A percentile compares a stretch with the other conserved stretches of the same genome.
Conservation (phyloP, 2,888 invertebrate genomes). For the Synergus umbraculus region DNA sequence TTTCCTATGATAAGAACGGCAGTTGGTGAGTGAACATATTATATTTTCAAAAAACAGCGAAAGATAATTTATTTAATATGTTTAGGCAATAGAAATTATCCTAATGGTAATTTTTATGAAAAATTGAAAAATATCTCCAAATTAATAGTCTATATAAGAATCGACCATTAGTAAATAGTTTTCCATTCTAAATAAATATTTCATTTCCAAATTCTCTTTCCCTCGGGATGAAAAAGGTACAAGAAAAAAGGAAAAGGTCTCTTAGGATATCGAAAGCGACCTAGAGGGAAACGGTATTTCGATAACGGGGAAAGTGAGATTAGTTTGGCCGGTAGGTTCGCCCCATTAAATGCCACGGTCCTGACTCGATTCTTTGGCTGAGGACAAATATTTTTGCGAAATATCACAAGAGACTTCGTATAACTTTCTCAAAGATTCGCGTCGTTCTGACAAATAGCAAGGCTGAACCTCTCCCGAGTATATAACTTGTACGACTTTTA, state of each 20-base stretch:
- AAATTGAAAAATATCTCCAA: background rate
- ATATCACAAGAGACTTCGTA: slow-evolving; percentile 47
- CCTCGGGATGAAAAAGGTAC: background rate
- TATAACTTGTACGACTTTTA: slow-evolving; percentile 55
- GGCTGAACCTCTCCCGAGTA: slow-evolving; percentile 58
- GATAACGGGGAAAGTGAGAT: background rate
- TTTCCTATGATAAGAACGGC: no score
- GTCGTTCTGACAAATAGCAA: slow-evolving; percentile 68
- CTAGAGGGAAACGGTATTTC: background rate
- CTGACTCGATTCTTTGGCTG: background rate
- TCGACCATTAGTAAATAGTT: background rate
- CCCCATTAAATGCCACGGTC: slow-evolving; percentile 3
- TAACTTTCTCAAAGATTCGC: slow-evolving; percentile 60
- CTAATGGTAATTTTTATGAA: background rate
- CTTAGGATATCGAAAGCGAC: background rate
- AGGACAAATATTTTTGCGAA: slow-evolving; percentile 55
- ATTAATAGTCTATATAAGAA: background rate
- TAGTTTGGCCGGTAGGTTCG: background rate
- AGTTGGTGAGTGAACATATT: no score
- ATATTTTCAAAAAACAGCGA: no score
- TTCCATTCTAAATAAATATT: slow-evolving; percentile 14
- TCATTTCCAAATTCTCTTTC: background rate
- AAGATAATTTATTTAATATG: no score
- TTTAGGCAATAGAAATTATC: no score
- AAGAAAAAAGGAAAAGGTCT: background rate